A percentile compares a stretch with the other conserved stretches of the same genome.
Evolutionary conservation across 1,140 invertebrate genomes (phyloP).

Genomic region (Drosophila hydei): DNA sequence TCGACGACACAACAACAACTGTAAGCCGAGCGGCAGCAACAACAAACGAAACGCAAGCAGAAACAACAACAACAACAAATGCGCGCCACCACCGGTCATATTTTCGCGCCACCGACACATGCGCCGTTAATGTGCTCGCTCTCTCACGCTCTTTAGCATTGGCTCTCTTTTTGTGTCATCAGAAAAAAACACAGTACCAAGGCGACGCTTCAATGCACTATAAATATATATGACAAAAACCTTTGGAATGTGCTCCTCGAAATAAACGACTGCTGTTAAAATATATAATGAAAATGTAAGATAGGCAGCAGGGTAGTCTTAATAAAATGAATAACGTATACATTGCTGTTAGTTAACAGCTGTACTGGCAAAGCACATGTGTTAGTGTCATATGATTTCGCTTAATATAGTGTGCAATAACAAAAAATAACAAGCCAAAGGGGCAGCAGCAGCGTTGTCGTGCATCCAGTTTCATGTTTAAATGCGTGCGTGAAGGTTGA

Average conservation of each 20-base stretch:
- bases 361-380: neutral
- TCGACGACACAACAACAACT: constrained; percentile 27
- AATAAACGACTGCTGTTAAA: neutral
- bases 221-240: neutral
- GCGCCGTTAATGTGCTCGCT: constrained; percentile 61
- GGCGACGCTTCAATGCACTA: constrained; percentile 23
- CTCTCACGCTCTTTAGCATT: constrained; percentile 40
- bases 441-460: constrained; percentile 57
- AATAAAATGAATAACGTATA: neutral
- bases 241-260: no score
- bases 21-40: constrained; percentile 7
- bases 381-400: constrained; percentile 27
- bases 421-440: constrained; percentile 52
- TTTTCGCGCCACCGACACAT: constrained; percentile 71
- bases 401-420: constrained; percentile 27
- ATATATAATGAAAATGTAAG: neutral
- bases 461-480: constrained; percentile 66
- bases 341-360: neutral
- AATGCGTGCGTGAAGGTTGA: constrained; percentile 77
- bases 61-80: constrained; percentile 44
- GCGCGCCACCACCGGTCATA: constrained; percentile 57
- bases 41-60: neutral
- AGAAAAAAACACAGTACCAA: neutral
- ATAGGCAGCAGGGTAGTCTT: neutral
- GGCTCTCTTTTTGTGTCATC: constrained; percentile 28